phyloP scores from a whole-genome alignment of 2,797 vertebrate genomes.

The Cossypha dichroa region DNA sequence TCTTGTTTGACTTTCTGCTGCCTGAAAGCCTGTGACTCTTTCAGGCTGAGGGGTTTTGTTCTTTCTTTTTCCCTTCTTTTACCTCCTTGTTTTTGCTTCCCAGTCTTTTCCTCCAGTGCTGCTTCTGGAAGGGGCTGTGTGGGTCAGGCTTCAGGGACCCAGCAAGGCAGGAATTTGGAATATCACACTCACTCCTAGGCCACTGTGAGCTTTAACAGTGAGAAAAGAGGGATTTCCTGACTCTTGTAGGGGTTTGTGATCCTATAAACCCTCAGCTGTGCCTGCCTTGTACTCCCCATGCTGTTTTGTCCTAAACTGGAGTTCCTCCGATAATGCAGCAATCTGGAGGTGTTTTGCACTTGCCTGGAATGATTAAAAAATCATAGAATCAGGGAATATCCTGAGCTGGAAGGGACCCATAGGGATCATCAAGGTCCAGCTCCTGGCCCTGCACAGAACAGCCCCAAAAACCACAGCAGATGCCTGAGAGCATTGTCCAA shows the following conservation, averaged over 20 bases:
- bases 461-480: neutral
- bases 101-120: neutral
- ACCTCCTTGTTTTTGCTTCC: neutral
- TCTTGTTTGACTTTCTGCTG: conserved; percentile 50
- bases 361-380: neutral
- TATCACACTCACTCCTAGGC: neutral
- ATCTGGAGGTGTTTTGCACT: neutral
- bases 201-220: neutral
- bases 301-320: neutral
- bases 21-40: conserved; percentile 15
- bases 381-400: neutral
- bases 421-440: fast-evolving
- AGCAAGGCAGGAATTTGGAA: neutral
- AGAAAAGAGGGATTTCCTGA: neutral
- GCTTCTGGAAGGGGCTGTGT: neutral
- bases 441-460: neutral
- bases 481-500: neutral
- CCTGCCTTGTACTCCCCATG: neutral
- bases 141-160: neutral
- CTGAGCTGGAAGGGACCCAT: neutral
- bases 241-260: neutral
- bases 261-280: neutral
- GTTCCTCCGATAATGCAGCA: too few relatives aligned
- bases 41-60: neutral
- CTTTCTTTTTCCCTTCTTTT: neutral